Evolutionary conservation across 2,113 vertebrate species (phyloP).

Genomic region (zebrafish (Danio rerio)): GRCz12tu NC_133197.1:33899501-33900000

Average conservation of each 20-base stretch:
- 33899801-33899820: too few relatives aligned
- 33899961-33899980: too few relatives aligned
- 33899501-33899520: constrained; percentile 9
- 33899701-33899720: background rate
- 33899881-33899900: too few relatives aligned
- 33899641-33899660: constrained; percentile 19
- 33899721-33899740: background rate
- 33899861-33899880: too few relatives aligned
- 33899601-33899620: constrained; percentile 3
- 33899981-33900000: too few relatives aligned
- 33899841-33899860: too few relatives aligned
- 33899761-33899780: constrained; percentile 12
- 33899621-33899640: background rate
- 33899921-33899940: too few relatives aligned
- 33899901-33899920: too few relatives aligned
- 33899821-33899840: too few relatives aligned
- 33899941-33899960: too few relatives aligned
- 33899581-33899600: background rate
- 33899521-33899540: background rate
- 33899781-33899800: too few relatives aligned
- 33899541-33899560: constrained; percentile 13
- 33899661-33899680: constrained; percentile 21
- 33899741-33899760: background rate
- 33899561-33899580: constrained; percentile 4
- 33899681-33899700: background rate